Evolutionary conservation across 2,888 invertebrate species (phyloP).

Genomic region (Petrophora chlorosata): DNA sequence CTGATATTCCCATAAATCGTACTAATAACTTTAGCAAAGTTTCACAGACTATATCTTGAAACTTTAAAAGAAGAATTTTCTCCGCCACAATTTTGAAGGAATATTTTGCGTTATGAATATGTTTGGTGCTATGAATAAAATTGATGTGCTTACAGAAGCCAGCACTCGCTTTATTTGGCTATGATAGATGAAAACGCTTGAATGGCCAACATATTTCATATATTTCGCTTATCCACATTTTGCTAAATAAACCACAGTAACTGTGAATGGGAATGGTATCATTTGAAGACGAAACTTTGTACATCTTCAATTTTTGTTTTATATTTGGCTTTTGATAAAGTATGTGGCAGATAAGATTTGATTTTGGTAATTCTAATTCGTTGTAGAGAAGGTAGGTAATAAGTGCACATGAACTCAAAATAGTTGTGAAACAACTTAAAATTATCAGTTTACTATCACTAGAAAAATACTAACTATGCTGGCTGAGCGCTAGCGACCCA

Average conservation of each 20-base stretch:
- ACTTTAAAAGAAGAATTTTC: background rate
- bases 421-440: no score
- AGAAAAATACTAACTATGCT: no score
- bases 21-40: no score
- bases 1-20: no score
- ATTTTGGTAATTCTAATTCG: no score
- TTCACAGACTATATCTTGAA: no score
- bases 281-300: background rate
- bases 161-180: conserved; percentile 29
- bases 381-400: no score
- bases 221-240: conserved; percentile 15
- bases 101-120: conserved; percentile 26
- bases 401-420: no score
- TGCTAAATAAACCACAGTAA: conserved; percentile 14
- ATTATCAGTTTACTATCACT: no score
- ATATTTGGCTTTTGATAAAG: conserved; percentile 14
- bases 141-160: conserved; percentile 32
- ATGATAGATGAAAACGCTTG: conserved; percentile 35
- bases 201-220: conserved; percentile 30
- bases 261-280: conserved; percentile 20
- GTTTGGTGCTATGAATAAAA: conserved; percentile 35
- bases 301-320: background rate
- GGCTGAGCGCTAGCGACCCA: no score
- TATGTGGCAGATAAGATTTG: no score
- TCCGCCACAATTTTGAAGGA: conserved; percentile 3